A percentile compares a stretch with the other conserved stretches of the same genome.
Evolutionary conservation across 2,113 vertebrate species (phyloP).

Genomic region (Brachyhypopomus occidentalis): DNA sequence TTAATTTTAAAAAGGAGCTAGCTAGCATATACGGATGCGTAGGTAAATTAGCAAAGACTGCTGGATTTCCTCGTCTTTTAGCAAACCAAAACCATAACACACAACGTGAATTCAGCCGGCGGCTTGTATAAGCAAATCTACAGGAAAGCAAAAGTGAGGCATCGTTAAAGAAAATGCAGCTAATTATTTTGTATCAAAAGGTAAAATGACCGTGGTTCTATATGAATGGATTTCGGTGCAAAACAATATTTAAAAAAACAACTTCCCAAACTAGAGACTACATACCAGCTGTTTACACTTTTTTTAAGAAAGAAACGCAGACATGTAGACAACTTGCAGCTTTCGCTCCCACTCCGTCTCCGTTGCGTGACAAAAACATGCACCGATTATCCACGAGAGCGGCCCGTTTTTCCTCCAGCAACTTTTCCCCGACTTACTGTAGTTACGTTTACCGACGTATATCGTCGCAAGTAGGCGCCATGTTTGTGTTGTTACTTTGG

Average conservation of each 20-base stretch:
- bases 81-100: not conserved
- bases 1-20: too few relatives aligned
- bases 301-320: slow-evolving; percentile 60
- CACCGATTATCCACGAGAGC: not conserved
- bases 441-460: slow-evolving; percentile 65
- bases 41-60: too few relatives aligned
- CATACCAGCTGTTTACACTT: slow-evolving; percentile 77
- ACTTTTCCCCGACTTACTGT: slow-evolving; percentile 64
- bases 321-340: slow-evolving; percentile 73
- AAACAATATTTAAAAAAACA: not conserved
- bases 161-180: not conserved
- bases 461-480: slow-evolving; percentile 70
- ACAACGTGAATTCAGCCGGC: not conserved
- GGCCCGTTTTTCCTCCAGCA: slow-evolving; percentile 38
- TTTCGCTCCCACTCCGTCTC: slow-evolving; percentile 55
- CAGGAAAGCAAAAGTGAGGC: not conserved
- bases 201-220: not conserved
- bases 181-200: not conserved
- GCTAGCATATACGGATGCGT: not conserved
- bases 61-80: not conserved
- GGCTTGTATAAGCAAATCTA: not conserved
- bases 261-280: slow-evolving; percentile 37
- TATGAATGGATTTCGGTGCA: too few relatives aligned
- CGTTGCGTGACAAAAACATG: slow-evolving; percentile 29
- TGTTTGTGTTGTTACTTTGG: slow-evolving; percentile 72